These are phyloP conservation scores for Danionella cerebrum DNA, from an alignment of 2,113 vertebrate genomes.

Conservation along the genomic window DNA sequence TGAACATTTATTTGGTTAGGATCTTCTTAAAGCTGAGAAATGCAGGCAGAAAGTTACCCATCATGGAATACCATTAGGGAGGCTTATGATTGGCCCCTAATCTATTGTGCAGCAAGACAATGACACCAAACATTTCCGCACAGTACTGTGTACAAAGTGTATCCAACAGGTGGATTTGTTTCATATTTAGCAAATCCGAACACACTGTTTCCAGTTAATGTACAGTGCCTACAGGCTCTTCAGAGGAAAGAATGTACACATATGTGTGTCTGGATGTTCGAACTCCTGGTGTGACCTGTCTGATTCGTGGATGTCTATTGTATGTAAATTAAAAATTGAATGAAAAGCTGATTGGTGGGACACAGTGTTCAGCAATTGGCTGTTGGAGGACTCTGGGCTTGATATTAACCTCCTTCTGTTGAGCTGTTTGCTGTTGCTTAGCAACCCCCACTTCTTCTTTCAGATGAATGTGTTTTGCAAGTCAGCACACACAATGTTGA, in stretches of 20 bases:
- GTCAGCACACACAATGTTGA: neutral
- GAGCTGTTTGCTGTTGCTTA: conserved; percentile 64
- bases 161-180: neutral
- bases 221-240: neutral
- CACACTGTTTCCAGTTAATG: neutral
- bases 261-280: neutral
- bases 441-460: conserved; percentile 56
- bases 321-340: neutral
- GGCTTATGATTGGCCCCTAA: no score
- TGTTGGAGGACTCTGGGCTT: neutral
- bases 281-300: neutral
- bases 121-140: no score
- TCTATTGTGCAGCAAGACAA: no score
- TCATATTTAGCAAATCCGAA: neutral
- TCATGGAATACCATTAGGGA: no score
- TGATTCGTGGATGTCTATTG: no score
- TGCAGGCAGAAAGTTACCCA: no score
- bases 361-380: neutral
- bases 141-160: no score
- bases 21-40: no score
- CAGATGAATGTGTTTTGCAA: conserved; percentile 1
- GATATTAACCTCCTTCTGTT: conserved; percentile 45
- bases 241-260: neutral
- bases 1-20: no score
- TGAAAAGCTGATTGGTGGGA: neutral